Conservation (phyloP, 37 sponge, comb jelly and placozoan genomes). For the Bolinopsis microptera region DNA sequence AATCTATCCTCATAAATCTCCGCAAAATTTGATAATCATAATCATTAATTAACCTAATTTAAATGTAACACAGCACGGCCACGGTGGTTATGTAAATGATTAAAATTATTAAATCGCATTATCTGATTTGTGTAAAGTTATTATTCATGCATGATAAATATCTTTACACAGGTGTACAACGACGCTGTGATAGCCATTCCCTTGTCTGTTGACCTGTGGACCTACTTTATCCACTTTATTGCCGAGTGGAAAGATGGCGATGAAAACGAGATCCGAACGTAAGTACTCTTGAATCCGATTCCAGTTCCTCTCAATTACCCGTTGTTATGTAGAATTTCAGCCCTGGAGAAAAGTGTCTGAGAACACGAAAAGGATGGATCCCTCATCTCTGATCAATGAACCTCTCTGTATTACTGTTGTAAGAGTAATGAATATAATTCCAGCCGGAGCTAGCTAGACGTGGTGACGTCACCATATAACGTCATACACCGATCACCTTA, state of each 20-base stretch:
- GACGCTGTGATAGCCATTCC: constrained; percentile 80
- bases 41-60: too few species aligned
- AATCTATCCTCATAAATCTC: not conserved
- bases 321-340: not conserved
- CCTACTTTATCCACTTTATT: constrained; percentile 77
- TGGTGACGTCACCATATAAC: not conserved
- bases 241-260: constrained; percentile 65
- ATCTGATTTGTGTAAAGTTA: not conserved
- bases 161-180: constrained; percentile 71
- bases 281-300: not conserved
- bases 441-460: not conserved
- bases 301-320: not conserved
- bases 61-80: too few species aligned
- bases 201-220: constrained; percentile 88
- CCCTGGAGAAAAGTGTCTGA: not conserved
- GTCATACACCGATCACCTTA: not conserved
- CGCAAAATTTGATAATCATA: too few species aligned
- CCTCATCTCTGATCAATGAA: not conserved
- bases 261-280: constrained; percentile 62
- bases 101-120: not conserved
- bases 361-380: not conserved
- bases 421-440: constrained; percentile 58
- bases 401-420: not conserved
- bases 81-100: too few species aligned
- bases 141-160: not conserved